These are phyloP conservation scores for Emydoidea blandingii DNA, from an alignment of 2,797 vertebrate genomes.

Conservation along the genomic window DNA sequence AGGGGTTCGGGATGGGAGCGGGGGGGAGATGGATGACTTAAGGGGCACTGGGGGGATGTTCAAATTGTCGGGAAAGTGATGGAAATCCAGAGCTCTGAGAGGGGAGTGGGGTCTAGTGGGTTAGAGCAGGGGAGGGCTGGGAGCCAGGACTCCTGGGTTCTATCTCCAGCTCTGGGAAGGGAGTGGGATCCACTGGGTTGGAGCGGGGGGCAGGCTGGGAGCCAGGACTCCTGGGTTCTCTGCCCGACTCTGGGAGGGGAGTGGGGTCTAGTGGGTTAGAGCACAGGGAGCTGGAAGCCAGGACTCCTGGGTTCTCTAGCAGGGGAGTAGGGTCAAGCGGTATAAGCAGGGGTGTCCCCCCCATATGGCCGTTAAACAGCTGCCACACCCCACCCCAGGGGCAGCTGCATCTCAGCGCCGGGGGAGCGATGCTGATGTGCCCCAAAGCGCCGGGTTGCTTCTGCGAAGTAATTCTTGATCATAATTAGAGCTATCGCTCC, in stretches of 20 bases:
- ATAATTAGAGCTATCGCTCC: not conserved
- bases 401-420: not conserved
- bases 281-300: not conserved
- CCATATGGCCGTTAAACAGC: not conserved
- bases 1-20: not conserved
- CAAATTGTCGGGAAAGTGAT: not conserved
- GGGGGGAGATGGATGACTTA: not conserved
- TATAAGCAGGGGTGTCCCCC: not conserved
- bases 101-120: too few species aligned
- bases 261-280: not conserved
- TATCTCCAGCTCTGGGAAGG: too few species aligned
- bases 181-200: not conserved
- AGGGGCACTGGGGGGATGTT: not conserved
- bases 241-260: not conserved
- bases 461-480: not conserved
- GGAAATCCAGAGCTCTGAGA: not conserved
- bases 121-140: too few species aligned
- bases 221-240: not conserved
- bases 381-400: not conserved
- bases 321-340: not conserved
- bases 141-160: too few species aligned
- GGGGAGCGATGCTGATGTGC: not conserved
- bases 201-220: not conserved
- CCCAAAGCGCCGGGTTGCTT: not conserved
- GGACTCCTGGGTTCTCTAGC: not conserved